A percentile compares a stretch with the other conserved stretches of the same genome.
phyloP scores from a whole-genome alignment of 2,888 invertebrate species.

The Abrostola tripartita region DNA sequence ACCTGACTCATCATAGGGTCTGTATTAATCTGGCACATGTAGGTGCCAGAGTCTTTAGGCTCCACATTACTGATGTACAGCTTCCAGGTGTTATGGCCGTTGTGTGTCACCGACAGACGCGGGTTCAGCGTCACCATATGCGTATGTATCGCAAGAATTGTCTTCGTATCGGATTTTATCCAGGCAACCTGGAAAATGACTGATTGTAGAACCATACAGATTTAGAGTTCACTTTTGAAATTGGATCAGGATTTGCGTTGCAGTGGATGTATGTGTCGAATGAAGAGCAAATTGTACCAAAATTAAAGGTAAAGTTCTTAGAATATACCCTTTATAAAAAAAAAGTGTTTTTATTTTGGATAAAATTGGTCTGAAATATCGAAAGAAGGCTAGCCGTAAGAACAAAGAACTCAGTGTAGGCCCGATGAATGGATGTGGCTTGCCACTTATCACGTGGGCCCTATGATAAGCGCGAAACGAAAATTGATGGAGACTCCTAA shows the following conservation, averaged over 20 bases:
- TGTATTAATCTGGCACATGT: slow-evolving; percentile 98
- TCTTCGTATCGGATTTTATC: slow-evolving; percentile 97
- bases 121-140: slow-evolving; percentile 96
- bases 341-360: no score
- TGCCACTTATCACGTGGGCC: no score
- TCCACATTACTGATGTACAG: slow-evolving; percentile 96
- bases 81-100: slow-evolving; percentile 98
- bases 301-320: no score
- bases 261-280: no score
- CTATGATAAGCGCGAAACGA: no score
- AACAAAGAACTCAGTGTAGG: no score
- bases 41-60: slow-evolving; percentile 96
- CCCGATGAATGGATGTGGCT: no score
- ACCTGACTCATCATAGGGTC: slow-evolving; percentile 97
- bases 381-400: no score
- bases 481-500: no score
- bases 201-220: background rate
- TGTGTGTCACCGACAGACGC: slow-evolving; percentile 95
- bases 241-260: background rate
- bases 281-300: no score
- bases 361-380: no score
- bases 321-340: no score
- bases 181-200: slow-evolving; percentile 92
- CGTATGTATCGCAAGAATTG: slow-evolving; percentile 95
- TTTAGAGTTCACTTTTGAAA: background rate